phyloP scores from a whole-genome alignment of 2,113 vertebrate genomes.

The Eulemur macaco region DNA sequence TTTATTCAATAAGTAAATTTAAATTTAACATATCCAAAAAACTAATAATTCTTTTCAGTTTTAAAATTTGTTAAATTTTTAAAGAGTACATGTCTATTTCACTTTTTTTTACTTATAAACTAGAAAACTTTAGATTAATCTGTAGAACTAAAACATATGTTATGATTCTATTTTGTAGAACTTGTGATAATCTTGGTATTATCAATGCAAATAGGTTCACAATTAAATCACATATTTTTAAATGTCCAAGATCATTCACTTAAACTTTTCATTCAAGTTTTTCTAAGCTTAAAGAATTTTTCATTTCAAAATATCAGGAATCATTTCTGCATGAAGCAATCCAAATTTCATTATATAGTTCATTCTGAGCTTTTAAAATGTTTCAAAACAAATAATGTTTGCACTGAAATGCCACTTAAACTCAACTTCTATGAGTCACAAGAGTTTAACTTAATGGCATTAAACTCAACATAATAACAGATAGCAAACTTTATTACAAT shows the following conservation, averaged over 20 bases:
- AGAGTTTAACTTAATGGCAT: not conserved
- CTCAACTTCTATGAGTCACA: not conserved
- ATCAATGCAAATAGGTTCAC: not conserved
- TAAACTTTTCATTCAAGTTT: not conserved
- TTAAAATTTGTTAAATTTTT: not conserved
- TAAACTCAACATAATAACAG: conserved; percentile 27
- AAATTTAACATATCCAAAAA: not conserved
- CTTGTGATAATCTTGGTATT: not conserved
- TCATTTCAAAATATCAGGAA: not conserved
- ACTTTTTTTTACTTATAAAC: not conserved
- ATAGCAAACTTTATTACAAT: not conserved
- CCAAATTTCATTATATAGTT: not conserved
- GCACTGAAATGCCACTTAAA: not conserved
- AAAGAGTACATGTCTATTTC: not conserved
- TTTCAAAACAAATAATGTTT: conserved; percentile 23
- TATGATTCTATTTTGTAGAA: not conserved
- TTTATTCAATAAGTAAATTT: not conserved
- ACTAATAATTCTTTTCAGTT: not conserved
- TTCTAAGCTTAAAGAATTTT: not conserved
- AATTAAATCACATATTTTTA: not conserved
- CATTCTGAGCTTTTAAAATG: not conserved
- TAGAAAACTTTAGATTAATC: not conserved
- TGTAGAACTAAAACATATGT: not conserved
- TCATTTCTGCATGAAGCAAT: not conserved
- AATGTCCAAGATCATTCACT: not conserved